Base-by-base conservation (phyloP, 2,888 invertebrate species). In the Drosophila gaucha region DNA sequence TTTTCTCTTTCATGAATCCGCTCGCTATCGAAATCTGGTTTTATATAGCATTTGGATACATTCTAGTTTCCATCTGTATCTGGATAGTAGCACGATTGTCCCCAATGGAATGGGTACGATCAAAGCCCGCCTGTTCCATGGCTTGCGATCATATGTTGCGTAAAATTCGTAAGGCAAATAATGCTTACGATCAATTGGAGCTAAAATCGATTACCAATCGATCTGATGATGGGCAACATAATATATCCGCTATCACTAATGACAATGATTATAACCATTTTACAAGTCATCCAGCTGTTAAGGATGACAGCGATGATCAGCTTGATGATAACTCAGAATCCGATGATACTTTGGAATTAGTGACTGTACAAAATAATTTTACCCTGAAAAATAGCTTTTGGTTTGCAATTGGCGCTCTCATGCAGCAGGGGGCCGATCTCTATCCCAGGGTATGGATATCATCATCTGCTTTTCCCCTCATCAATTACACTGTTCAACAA, bases 341-440 rank as follows among this genome's bases (percentile, higher is more conserved):
- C 5, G 86, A 80, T 20, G 76, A 82, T 20, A 76, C 82, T 43
- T 78, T 76, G 67, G 88, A 89, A 46, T 56, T 91, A 57, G 66
- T 89, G 33, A 89, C 85, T 77, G 91, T 94, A 58, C 95, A 95
- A 92, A 97, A 97, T 92, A 96, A 96, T 90, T 97, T 97, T 92
- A 96, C 95, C 58, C 92, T 97, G 67, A 94, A 95, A 80, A 97
- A 99, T 93, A 97, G 97, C 79, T 96, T 99, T 92, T 98, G 98
- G 98, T 98, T 98, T 93, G 96, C 97, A 76, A 97, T 98, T 39
- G 98, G 98, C 26, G 98, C 98, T 24, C 95, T 99, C 86, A 95
- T 99, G 94, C 96, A 98, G 89, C 98, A 98, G 92, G 98, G 97
- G 70, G 97, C 97, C 66, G 97, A 97, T 67, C 93, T 97, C 74